Percentiles rank a stretch among this genome's conserved stretches.
Conservation (phyloP, 2,797 vertebrate genomes). For the Lepidocolaptes lacrymiger region DNA sequence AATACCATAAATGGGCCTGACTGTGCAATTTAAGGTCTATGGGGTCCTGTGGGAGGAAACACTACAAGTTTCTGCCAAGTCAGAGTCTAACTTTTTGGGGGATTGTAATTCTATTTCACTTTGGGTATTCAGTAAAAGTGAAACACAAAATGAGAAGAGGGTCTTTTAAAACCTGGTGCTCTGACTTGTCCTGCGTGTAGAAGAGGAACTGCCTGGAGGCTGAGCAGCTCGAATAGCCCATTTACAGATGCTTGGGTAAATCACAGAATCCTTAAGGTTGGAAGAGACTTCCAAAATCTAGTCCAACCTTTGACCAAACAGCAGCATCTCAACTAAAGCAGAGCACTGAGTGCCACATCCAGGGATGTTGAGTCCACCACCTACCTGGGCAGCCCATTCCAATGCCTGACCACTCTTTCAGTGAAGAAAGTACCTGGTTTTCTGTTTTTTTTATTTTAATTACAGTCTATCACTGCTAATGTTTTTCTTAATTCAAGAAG, state of each 20-base stretch:
- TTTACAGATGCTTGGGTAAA: not conserved
- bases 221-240: not conserved
- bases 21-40: not conserved
- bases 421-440: not conserved
- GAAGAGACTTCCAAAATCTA: not conserved
- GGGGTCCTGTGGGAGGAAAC: not conserved
- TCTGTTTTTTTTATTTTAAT: not conserved
- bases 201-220: not conserved
- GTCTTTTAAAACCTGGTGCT: not conserved
- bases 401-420: not conserved
- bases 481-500: not conserved
- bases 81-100: not conserved
- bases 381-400: not conserved
- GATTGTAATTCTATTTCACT: not conserved
- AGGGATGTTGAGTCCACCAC: not conserved
- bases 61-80: not conserved
- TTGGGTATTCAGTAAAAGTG: not conserved
- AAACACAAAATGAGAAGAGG: not conserved
- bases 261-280: not conserved
- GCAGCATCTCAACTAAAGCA: not conserved
- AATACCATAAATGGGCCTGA: slow-evolving; percentile 38
- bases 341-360: not conserved
- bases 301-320: not conserved
- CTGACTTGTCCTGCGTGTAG: not conserved
- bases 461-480: not conserved